Conservation (phyloP, 2,113 vertebrate genomes). For the Bubo scandiacus region DNA sequence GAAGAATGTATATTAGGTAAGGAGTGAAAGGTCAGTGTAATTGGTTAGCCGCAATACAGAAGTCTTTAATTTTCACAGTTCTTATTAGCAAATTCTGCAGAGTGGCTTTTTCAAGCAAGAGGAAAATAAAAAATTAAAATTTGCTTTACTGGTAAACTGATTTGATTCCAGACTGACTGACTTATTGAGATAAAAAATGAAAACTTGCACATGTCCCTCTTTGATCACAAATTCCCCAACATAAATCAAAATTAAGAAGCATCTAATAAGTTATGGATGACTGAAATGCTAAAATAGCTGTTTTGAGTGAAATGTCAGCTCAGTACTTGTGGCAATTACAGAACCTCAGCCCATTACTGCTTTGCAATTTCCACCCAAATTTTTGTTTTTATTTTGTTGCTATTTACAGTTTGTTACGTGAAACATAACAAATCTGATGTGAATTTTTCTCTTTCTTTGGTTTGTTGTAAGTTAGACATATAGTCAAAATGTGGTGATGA, state of each 20-base stretch:
- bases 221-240: conserved; percentile 38
- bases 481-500: not conserved
- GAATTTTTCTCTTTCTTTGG: not conserved
- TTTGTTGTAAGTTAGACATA: not conserved
- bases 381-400: not conserved
- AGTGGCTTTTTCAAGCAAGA: not conserved
- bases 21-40: not conserved
- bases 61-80: not conserved
- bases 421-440: not conserved
- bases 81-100: not conserved
- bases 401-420: not conserved
- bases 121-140: not conserved
- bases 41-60: not conserved
- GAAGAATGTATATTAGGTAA: not conserved
- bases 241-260: conserved; percentile 52
- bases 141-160: conserved; percentile 5
- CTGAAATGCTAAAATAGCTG: conserved; percentile 16
- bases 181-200: conserved; percentile 17
- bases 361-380: not conserved
- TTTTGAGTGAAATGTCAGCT: conserved; percentile 9
- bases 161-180: not conserved
- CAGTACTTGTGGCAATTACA: not conserved
- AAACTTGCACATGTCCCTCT: not conserved
- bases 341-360: not conserved
- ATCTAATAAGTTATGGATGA: conserved; percentile 29